These are phyloP conservation scores for Tenthredo livida DNA, from an alignment of 2,888 invertebrate species.

Conservation along the genomic window DNA sequence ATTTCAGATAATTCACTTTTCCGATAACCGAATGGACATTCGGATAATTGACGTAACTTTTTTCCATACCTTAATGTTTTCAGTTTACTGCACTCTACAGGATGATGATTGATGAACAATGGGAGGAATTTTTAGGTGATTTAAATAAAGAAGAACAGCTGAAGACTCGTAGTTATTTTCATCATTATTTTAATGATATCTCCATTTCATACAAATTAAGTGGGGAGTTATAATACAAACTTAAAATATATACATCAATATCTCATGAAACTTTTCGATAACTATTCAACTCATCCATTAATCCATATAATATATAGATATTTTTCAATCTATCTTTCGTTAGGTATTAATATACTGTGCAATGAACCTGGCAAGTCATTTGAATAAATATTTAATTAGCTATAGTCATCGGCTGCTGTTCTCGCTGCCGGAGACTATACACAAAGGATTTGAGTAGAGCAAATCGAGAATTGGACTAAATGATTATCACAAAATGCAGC, in stretches of 20 bases:
- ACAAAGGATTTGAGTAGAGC: constrained; percentile 64
- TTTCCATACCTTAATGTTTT: not conserved
- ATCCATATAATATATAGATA: constrained; percentile 65
- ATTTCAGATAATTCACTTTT: too few relatives aligned
- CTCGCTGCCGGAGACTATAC: constrained; percentile 58
- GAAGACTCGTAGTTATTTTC: constrained; percentile 57
- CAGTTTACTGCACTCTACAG: not conserved
- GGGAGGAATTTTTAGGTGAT: not conserved
- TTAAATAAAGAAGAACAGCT: not conserved
- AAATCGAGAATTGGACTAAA: constrained; percentile 59
- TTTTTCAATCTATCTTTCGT: constrained; percentile 66
- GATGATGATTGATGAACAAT: not conserved
- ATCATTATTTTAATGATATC: constrained; percentile 76
- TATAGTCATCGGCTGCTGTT: constrained; percentile 59
- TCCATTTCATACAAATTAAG: constrained; percentile 77
- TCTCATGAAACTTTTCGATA: constrained; percentile 73
- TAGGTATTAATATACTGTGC: constrained; percentile 67
- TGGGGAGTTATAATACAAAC: constrained; percentile 76
- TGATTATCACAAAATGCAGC: constrained; percentile 37
- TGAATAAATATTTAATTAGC: constrained; percentile 71
- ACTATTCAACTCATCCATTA: constrained; percentile 72
- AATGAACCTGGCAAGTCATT: constrained; percentile 73
- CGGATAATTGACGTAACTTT: not conserved
- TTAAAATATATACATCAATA: constrained; percentile 77
- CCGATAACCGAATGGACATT: too few relatives aligned